Percentiles rank a stretch among this genome's conserved stretches.
phyloP scores from a whole-genome alignment of 2,113 vertebrate species.

The Pedetes capensis region DNA sequence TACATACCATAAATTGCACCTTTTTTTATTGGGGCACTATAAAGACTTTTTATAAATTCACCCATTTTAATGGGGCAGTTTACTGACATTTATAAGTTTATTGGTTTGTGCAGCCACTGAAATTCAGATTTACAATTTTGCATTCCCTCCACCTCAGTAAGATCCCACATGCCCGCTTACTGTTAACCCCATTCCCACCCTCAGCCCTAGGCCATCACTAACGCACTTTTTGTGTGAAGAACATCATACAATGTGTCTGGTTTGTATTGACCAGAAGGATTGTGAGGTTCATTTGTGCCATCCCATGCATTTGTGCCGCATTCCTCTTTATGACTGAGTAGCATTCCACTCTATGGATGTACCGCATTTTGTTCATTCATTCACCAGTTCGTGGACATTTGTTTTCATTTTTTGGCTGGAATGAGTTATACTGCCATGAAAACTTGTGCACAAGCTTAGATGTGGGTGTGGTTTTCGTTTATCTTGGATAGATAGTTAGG shows the following conservation, averaged over 20 bases:
- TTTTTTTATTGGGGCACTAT: not conserved
- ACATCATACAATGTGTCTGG: not conserved
- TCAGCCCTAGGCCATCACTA: fast-evolving
- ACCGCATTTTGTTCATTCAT: not conserved
- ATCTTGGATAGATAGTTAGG: not conserved
- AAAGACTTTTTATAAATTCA: not conserved
- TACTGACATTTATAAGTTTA: not conserved
- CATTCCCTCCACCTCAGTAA: not conserved
- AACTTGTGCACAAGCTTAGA: not conserved
- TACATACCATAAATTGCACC: not conserved
- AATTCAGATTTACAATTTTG: not conserved
- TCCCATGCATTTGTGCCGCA: fast-evolving
- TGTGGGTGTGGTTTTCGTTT: not conserved
- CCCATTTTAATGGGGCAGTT: too few relatives aligned
- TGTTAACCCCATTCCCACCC: not conserved
- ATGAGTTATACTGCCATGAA: not conserved
- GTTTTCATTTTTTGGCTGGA: not conserved
- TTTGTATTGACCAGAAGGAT: not conserved
- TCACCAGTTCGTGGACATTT: not conserved
- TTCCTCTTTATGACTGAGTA: not conserved
- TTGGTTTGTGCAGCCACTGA: too few relatives aligned
- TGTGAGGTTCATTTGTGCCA: not conserved
- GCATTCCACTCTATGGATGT: fast-evolving
- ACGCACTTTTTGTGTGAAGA: not conserved
- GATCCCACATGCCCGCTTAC: not conserved